A percentile compares a stretch with the other conserved stretches of the same genome.
Evolutionary conservation across 2,888 invertebrate genomes (phyloP).

Genomic region (Melinopterus prodromus): DNA sequence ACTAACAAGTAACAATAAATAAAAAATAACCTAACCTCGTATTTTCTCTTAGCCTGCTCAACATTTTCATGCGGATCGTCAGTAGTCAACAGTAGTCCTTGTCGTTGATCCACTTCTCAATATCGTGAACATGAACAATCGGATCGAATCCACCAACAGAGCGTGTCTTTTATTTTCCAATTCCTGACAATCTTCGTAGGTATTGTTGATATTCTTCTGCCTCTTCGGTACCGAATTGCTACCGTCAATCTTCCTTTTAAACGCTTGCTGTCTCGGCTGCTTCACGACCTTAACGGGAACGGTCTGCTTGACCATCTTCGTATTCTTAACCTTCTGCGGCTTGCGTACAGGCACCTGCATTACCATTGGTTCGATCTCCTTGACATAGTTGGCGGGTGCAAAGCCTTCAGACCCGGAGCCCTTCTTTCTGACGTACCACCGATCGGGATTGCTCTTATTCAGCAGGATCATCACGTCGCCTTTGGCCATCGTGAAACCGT

Average conservation of each 20-base stretch:
- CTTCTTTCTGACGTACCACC: slow-evolving; percentile 96
- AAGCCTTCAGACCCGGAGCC: slow-evolving; percentile 93
- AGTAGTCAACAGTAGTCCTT: slow-evolving; percentile 87
- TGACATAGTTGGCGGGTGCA: slow-evolving; percentile 96
- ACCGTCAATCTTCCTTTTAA: slow-evolving; percentile 62
- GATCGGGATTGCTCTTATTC: slow-evolving; percentile 95
- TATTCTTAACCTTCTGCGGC: slow-evolving; percentile 90
- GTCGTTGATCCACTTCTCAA: slow-evolving; percentile 97
- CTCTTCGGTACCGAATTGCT: slow-evolving; percentile 83
- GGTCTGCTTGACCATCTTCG: slow-evolving; percentile 85
- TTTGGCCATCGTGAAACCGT: slow-evolving; percentile 91
- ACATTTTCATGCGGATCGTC: slow-evolving; percentile 90
- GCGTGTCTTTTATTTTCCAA: slow-evolving; percentile 83
- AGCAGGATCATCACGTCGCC: slow-evolving; percentile 91
- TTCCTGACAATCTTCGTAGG: slow-evolving; percentile 82
- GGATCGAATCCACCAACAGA: slow-evolving; percentile 90
- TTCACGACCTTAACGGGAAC: slow-evolving; percentile 75
- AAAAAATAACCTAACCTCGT: slow-evolving; percentile 71
- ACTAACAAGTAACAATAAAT: too few relatives aligned
- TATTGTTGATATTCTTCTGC: slow-evolving; percentile 79
- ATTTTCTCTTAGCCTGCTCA: slow-evolving; percentile 92
- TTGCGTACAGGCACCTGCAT: slow-evolving; percentile 85
- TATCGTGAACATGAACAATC: slow-evolving; percentile 93
- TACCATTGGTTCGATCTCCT: slow-evolving; percentile 88
- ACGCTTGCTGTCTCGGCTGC: slow-evolving; percentile 53